These are phyloP conservation scores for Ptilodon capucinus DNA, from an alignment of 2,888 invertebrate species.

Conservation along the genomic window DNA sequence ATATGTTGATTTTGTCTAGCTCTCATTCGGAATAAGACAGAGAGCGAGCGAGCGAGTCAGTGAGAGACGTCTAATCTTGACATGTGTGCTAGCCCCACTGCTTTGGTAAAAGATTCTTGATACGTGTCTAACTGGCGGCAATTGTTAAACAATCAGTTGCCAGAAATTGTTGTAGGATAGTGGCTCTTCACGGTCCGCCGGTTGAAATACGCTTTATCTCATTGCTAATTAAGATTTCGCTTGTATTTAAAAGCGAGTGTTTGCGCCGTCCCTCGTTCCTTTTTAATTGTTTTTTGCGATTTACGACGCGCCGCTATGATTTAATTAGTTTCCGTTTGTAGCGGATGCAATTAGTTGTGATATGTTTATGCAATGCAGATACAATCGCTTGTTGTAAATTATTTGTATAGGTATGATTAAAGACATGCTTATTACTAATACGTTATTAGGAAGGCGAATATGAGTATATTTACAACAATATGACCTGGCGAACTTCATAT, in stretches of 20 bases:
- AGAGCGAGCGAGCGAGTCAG: too few species aligned
- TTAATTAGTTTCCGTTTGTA: conserved; percentile 13
- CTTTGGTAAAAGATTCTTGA: background rate
- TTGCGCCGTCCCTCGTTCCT: conserved; percentile 17
- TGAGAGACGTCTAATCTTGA: too few species aligned
- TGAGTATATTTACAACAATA: too few species aligned
- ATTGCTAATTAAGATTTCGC: conserved; percentile 46
- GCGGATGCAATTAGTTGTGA: background rate
- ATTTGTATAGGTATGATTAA: background rate
- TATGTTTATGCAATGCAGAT: background rate
- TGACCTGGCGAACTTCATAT: too few species aligned
- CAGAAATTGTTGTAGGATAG: background rate
- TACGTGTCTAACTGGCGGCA: background rate
- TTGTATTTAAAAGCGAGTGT: conserved; percentile 35
- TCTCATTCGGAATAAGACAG: too few species aligned
- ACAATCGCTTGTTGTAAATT: background rate
- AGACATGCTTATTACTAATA: too few species aligned
- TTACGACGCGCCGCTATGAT: conserved; percentile 11
- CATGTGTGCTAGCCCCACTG: too few species aligned
- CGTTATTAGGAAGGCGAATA: too few species aligned
- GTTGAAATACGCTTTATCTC: conserved; percentile 34
- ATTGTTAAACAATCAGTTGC: background rate
- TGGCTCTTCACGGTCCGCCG: conserved; percentile 8
- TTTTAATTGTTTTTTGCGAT: conserved; percentile 20
- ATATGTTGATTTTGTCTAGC: too few species aligned